A percentile compares a stretch with the other conserved stretches of the same genome.
These are phyloP conservation scores for Bovichtus variegatus DNA, from an alignment of 2,797 vertebrate species.

Conservation along the genomic window DNA sequence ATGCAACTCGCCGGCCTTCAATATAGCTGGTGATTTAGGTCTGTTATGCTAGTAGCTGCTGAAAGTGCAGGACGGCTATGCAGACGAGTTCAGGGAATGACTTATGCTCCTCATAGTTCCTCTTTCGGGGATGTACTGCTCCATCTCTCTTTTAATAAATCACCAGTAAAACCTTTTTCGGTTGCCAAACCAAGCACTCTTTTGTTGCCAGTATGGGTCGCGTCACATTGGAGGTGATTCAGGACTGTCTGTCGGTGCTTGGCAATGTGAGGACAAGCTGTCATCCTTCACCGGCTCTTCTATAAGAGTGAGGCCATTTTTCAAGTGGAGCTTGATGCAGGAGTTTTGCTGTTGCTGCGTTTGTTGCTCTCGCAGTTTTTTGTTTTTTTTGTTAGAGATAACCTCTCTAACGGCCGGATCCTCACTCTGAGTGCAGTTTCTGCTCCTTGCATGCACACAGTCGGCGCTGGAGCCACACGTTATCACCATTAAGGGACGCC, in stretches of 20 bases:
- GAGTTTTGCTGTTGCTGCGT: conserved; percentile 7
- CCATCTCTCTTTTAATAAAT: conserved; percentile 36
- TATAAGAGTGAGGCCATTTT: conserved; percentile 5
- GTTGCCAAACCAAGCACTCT: conserved; percentile 52
- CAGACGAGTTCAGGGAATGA: neutral
- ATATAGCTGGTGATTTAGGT: neutral
- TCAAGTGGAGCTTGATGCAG: conserved; percentile 8
- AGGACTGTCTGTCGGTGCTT: conserved; percentile 53
- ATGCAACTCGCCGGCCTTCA: neutral
- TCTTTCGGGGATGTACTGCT: conserved; percentile 20
- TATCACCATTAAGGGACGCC: neutral
- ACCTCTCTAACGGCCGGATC: neutral
- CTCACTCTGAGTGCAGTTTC: neutral
- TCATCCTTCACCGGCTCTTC: conserved; percentile 36
- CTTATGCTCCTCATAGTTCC: neutral
- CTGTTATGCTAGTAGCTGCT: neutral
- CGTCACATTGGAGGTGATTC: conserved; percentile 53
- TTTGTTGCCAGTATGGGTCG: conserved; percentile 45
- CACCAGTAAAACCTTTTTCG: conserved; percentile 27
- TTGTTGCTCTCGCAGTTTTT: neutral
- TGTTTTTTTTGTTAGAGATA: neutral
- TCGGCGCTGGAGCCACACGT: neutral
- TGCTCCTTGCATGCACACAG: neutral
- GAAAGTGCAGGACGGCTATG: neutral
- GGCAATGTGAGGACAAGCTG: conserved; percentile 54